Percentiles rank a stretch among this genome's conserved stretches.
Evolutionary conservation across 2,797 vertebrate species (phyloP).

Genomic region (Parambassis ranga): DNA sequence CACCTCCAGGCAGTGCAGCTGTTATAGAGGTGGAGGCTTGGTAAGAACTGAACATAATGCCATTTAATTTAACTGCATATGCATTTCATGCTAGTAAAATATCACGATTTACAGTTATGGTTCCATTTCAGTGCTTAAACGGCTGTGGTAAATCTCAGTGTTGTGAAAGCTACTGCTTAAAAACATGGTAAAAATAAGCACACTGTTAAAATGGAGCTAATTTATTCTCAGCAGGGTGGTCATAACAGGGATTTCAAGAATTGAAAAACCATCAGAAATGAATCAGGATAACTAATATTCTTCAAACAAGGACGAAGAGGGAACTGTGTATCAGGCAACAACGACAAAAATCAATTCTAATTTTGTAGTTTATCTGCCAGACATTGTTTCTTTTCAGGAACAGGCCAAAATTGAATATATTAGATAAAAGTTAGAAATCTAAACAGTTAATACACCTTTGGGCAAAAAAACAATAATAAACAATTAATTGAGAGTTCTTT

Average conservation of each 20-base stretch:
- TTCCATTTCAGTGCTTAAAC: slow-evolving; percentile 34
- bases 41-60: slow-evolving; percentile 16
- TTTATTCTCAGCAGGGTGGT: slow-evolving; percentile 19
- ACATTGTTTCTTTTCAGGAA: slow-evolving; percentile 3
- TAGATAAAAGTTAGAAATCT: background rate
- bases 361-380: slow-evolving; percentile 19
- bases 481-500: background rate
- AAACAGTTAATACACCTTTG: background rate
- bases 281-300: slow-evolving; percentile 27
- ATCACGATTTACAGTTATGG: slow-evolving; percentile 50
- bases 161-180: slow-evolving; percentile 18
- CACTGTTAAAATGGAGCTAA: slow-evolving; percentile 5
- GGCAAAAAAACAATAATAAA: background rate
- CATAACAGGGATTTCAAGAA: slow-evolving; percentile 22
- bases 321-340: slow-evolving; percentile 3
- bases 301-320: slow-evolving; percentile 17
- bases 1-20: slow-evolving; percentile 47
- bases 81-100: slow-evolving; percentile 53
- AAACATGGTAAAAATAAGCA: slow-evolving; percentile 26
- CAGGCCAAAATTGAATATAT: background rate
- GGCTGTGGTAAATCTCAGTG: slow-evolving; percentile 39
- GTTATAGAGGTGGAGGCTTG: slow-evolving; percentile 37
- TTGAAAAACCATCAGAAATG: slow-evolving; percentile 4
- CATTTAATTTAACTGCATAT: slow-evolving; percentile 56
- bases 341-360: slow-evolving; percentile 19